A percentile compares a stretch with the other conserved stretches of the same genome.
Evolutionary conservation across 2,888 invertebrate genomes (phyloP).

Genomic region (Microctonus aethiopoides): DNA sequence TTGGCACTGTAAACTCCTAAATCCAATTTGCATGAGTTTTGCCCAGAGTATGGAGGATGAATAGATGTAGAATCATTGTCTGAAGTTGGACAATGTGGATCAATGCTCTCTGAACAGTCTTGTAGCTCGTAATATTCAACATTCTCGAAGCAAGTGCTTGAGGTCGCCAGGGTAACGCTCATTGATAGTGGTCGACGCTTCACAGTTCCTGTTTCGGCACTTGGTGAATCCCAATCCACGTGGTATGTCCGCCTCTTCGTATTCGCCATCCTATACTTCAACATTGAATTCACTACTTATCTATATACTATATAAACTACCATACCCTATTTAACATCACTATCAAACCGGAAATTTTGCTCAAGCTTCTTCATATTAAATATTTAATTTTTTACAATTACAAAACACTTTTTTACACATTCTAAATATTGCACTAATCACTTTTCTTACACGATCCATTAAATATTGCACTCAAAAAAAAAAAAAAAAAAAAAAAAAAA

Average conservation of each 20-base stretch:
- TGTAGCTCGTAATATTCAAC: slow-evolving; percentile 46
- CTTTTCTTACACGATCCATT: slow-evolving; percentile 3
- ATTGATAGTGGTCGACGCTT: slow-evolving; percentile 75
- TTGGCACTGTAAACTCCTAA: background rate
- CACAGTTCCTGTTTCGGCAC: slow-evolving; percentile 78
- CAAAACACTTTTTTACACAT: background rate
- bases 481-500: slow-evolving; percentile 5
- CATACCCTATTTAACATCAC: slow-evolving; percentile 45
- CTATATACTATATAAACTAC: slow-evolving; percentile 3
- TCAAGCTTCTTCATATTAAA: slow-evolving; percentile 34
- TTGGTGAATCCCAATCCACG: slow-evolving; percentile 81
- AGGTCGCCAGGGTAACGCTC: slow-evolving; percentile 43
- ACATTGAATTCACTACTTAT: background rate
- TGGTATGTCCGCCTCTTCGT: slow-evolving; percentile 55
- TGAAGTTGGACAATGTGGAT: slow-evolving; percentile 39
- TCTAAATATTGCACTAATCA: background rate
- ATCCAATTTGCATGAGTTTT: background rate
- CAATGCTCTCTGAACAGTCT: slow-evolving; percentile 41
- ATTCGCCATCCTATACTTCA: slow-evolving; percentile 38
- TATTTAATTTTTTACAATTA: background rate
- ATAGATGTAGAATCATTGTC: slow-evolving; percentile 23
- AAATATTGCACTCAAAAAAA: slow-evolving; percentile 8
- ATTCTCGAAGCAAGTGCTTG: slow-evolving; percentile 42
- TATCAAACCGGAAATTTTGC: slow-evolving; percentile 48
- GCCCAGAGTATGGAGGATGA: background rate